Evolutionary conservation across 2,888 invertebrate species (phyloP), one percentile per base, ranked within the genome.

Genomic region (Chydorus sphaericus): DNA sequence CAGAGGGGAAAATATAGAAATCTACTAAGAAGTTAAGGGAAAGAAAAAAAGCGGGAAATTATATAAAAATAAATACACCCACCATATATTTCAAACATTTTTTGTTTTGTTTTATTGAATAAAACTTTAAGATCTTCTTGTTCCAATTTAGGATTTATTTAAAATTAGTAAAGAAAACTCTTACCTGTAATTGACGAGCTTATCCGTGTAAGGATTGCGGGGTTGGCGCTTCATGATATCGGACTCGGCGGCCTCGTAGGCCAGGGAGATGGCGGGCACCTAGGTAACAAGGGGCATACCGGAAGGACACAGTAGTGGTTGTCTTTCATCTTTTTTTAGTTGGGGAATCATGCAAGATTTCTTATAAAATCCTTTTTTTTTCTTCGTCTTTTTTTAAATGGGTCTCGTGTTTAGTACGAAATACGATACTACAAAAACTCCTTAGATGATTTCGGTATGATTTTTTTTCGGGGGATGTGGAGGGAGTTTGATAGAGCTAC

Each of bases 211-310:
- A 72, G 93, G 92, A 81, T 93, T 85, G 80, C 93, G 85, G 71
- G 93, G 93, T 80, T 89, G 87, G 74, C 93, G 84, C 84, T 93
- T 93, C 93, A 93, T 93, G 78, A 93, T 94, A 83, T 93, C 93
- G 74, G 89, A 90, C 82, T 94, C 93, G 75, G 93, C 90, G 77
- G 90, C 88, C 82, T 94, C 93, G 79, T 94, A 94, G 78, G 93
- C 93, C 81, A 94, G 83, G 76, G 93, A 93, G 79, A 93, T 94
- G 79, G 93, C 93, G 77, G 93, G 93, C 79, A 91, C 88, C 92
- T 88, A 81, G 23, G 39, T 39, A 23, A 14, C 7, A 28, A 16
- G 14, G 44, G 11, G 18, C 26, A 44, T 23, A 28, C 10, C 44
- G 28, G 26, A 26, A 4, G 39, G 26, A 44, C 28, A 44, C 23